Evolutionary conservation across 2,113 vertebrate genomes (phyloP).

Genomic region (Propithecus coquereli): DNA sequence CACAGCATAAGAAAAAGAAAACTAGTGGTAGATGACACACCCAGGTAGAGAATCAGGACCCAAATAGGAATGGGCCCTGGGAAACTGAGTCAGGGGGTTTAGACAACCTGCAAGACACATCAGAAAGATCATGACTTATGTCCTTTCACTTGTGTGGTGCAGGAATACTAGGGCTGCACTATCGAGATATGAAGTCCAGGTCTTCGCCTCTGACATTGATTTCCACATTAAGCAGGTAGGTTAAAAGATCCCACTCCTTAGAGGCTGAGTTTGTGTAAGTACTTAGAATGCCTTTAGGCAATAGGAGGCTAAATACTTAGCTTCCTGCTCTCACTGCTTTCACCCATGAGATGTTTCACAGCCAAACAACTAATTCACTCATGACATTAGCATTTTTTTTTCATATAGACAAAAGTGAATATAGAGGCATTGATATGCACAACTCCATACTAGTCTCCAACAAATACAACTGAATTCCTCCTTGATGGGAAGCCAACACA

Average conservation of each 20-base stretch:
- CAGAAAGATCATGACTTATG: not conserved
- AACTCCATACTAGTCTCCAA: not conserved
- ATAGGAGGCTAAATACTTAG: not conserved
- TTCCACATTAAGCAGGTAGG: not conserved
- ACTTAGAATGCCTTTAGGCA: not conserved
- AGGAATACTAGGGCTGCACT: not conserved
- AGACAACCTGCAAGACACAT: not conserved
- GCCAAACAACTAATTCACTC: not conserved
- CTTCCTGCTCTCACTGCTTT: not conserved
- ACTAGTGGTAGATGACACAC: not conserved
- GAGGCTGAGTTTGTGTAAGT: not conserved
- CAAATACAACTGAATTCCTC: not conserved
- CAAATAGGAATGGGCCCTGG: not conserved
- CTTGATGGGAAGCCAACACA: no score
- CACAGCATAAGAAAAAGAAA: not conserved
- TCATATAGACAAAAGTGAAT: not conserved
- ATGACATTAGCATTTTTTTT: not conserved
- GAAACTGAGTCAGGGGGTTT: not conserved
- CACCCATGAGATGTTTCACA: not conserved
- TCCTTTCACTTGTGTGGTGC: not conserved
- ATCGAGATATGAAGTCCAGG: not conserved
- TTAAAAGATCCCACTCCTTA: not conserved
- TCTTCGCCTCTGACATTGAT: not conserved
- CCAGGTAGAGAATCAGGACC: not conserved
- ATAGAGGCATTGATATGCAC: not conserved